Evolutionary conservation across 2,113 vertebrate genomes (phyloP).

Genomic region (Natator depressus): DNA sequence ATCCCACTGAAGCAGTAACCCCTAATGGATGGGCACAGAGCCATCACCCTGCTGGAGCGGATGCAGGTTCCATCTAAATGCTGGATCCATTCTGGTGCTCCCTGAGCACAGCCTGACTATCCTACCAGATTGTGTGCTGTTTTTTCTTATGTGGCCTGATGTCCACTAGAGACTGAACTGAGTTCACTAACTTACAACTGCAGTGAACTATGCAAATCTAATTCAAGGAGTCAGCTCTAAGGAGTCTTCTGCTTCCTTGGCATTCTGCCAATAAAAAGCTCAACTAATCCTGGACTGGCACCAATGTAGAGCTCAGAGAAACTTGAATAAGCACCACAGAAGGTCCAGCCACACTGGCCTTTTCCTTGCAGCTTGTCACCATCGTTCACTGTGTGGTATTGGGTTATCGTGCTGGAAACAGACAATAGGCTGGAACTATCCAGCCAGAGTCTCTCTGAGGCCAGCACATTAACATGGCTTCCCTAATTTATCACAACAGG

Average conservation of each 20-base stretch:
- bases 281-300: neutral
- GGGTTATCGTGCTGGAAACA: neutral
- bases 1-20: rapidly evolving
- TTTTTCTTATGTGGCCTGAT: rapidly evolving
- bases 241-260: rapidly evolving
- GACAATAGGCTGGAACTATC: neutral
- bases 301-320: neutral
- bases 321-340: rapidly evolving
- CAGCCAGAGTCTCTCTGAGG: rapidly evolving
- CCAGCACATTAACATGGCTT: neutral
- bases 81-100: neutral
- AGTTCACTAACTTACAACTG: neutral
- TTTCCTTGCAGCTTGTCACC: rapidly evolving
- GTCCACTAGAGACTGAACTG: neutral
- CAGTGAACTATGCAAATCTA: neutral
- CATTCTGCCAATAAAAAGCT: neutral
- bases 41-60: neutral
- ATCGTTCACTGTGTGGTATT: rapidly evolving
- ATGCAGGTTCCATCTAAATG: neutral
- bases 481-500: neutral
- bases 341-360: neutral
- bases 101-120: neutral
- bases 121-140: neutral
- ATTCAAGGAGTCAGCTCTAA: neutral
- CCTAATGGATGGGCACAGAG: neutral